Evolutionary conservation across 1,140 invertebrate species (phyloP).

Genomic region (Drosophila melanogaster): Release_6_plus_ISO1_MT NT_033777.3:29603501-29604000

Average conservation of each 20-base stretch:
- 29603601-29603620: conserved; percentile 24
- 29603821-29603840: conserved; percentile 81
- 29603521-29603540: conserved; percentile 14
- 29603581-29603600: conserved; percentile 54
- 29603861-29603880: conserved; percentile 41
- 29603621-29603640: conserved; percentile 67
- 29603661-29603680: conserved; percentile 82
- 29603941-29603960: conserved; percentile 82
- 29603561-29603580: conserved; percentile 6
- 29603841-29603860: conserved; percentile 64
- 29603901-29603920: conserved; percentile 70
- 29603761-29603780: conserved; percentile 46
- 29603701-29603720: conserved; percentile 3
- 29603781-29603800: conserved; percentile 55
- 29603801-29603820: conserved; percentile 71
- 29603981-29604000: conserved; percentile 41
- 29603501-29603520: conserved; percentile 37
- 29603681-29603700: conserved; percentile 32
- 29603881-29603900: conserved; percentile 80
- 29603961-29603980: conserved; percentile 67
- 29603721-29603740: conserved; percentile 21
- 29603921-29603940: conserved; percentile 67
- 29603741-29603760: conserved; percentile 61
- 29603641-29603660: conserved; percentile 79
- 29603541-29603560: conserved; percentile 45